phyloP scores from a whole-genome alignment of 2,113 vertebrate species.

The Percopsis transmontana region DNA sequence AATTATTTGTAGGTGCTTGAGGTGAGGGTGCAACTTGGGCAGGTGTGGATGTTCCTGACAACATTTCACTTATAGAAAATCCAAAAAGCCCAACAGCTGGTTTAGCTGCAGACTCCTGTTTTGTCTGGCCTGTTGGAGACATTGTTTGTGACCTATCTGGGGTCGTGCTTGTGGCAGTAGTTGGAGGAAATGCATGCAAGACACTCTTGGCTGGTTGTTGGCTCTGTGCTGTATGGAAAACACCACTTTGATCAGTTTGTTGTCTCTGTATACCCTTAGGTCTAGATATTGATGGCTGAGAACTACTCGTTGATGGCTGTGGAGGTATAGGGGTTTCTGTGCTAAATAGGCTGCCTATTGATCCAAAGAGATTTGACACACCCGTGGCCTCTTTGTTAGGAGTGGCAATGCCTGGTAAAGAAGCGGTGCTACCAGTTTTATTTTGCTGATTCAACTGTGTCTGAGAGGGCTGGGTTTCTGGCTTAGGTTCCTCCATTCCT shows the following conservation, averaged over 20 bases:
- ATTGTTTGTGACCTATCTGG: constrained; percentile 47
- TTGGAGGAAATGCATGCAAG: constrained; percentile 51
- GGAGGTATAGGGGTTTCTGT: constrained; percentile 69
- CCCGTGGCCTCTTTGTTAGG: constrained; percentile 76
- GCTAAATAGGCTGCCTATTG: constrained; percentile 85
- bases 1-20: constrained; percentile 29
- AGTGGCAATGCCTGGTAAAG: constrained; percentile 46
- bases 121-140: constrained; percentile 54
- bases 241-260: constrained; percentile 53
- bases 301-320: constrained; percentile 56
- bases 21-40: constrained; percentile 23
- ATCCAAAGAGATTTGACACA: constrained; percentile 84
- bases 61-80: constrained; percentile 80
- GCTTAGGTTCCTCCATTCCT: constrained; percentile 75
- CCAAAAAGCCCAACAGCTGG: constrained; percentile 74
- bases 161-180: constrained; percentile 18
- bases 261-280: constrained; percentile 66
- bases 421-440: constrained; percentile 37
- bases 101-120: constrained; percentile 67
- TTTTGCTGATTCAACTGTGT: constrained; percentile 63
- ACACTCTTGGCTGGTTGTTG: constrained; percentile 52
- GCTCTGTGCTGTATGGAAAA: constrained; percentile 26
- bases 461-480: constrained; percentile 54
- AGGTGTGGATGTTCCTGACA: constrained; percentile 57
- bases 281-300: constrained; percentile 42